phyloP scores from a whole-genome alignment of 2,113 vertebrate species.

The Myxocyprinus asiaticus region DNA sequence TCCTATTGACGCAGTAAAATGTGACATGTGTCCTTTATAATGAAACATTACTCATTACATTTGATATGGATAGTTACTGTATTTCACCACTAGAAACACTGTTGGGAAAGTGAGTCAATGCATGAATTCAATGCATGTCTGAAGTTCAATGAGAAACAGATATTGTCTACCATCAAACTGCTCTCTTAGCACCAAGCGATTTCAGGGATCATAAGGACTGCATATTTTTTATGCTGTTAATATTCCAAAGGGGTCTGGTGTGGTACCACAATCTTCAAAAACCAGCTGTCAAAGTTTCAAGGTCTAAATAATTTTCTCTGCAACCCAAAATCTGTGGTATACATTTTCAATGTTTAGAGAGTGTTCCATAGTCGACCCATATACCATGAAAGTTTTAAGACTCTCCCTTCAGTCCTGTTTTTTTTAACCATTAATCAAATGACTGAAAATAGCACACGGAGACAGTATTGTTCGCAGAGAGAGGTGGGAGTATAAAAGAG shows the following conservation, averaged over 20 bases:
- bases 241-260: conserved; percentile 9
- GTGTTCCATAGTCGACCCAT: conserved; percentile 31
- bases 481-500: not conserved
- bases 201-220: conserved; percentile 28
- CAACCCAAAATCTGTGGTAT: conserved; percentile 17
- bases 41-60: too few relatives aligned
- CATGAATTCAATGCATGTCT: conserved; percentile 24
- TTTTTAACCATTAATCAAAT: conserved; percentile 51
- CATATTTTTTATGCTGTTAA: conserved; percentile 37
- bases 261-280: conserved; percentile 14
- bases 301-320: conserved; percentile 9
- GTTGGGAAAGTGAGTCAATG: conserved; percentile 11
- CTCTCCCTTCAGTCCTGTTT: conserved; percentile 23
- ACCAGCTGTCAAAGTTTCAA: not conserved
- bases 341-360: conserved; percentile 2
- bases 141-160: conserved; percentile 44
- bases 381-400: conserved; percentile 50
- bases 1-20: too few relatives aligned
- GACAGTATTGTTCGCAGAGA: conserved; percentile 43
- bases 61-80: too few relatives aligned
- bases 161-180: not conserved
- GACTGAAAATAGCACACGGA: conserved; percentile 40
- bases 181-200: conserved; percentile 10
- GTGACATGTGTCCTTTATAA: too few relatives aligned
- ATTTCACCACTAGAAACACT: too few relatives aligned